Evolutionary conservation across 1,140 invertebrate genomes (phyloP).

Genomic region (Zaprionus ghesquierei): DNA sequence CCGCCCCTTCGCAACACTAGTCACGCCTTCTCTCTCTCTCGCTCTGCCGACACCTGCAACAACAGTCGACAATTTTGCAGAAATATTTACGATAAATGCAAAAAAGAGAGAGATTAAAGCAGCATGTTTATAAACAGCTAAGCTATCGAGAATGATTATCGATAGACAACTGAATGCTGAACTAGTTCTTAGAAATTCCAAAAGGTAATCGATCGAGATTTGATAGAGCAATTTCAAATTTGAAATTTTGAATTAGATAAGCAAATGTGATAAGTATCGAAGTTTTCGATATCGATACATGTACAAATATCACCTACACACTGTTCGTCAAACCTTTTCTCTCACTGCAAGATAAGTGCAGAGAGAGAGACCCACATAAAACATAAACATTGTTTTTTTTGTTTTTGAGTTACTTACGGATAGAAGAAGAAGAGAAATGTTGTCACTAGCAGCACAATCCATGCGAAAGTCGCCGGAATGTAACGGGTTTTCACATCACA

Average conservation of each 20-base stretch:
- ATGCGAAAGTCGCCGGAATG: conserved; percentile 97
- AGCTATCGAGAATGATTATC: not conserved
- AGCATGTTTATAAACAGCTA: too few species aligned
- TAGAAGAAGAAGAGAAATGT: conserved; percentile 97
- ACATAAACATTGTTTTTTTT: not conserved
- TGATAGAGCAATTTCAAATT: too few species aligned
- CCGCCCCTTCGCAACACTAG: not conserved
- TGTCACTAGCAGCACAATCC: conserved; percentile 94
- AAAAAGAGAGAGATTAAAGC: not conserved
- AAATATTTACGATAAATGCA: not conserved
- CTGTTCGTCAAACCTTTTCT: not conserved
- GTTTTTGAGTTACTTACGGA: conserved; percentile 89
- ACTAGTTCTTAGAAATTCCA: too few species aligned
- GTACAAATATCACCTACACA: too few species aligned
- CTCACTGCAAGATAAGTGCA: too few species aligned
- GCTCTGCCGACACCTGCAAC: not conserved
- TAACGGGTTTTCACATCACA: conserved; percentile 96
- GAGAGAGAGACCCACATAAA: not conserved
- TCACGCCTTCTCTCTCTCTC: too few species aligned
- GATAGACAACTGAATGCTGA: too few species aligned
- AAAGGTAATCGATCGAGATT: too few species aligned
- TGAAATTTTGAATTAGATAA: not conserved
- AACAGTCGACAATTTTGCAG: not conserved
- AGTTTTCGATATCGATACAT: not conserved
- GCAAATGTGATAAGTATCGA: too few species aligned